Evolutionary conservation across 2,113 vertebrate genomes (phyloP).

Genomic region (Glareola pratincola): DNA sequence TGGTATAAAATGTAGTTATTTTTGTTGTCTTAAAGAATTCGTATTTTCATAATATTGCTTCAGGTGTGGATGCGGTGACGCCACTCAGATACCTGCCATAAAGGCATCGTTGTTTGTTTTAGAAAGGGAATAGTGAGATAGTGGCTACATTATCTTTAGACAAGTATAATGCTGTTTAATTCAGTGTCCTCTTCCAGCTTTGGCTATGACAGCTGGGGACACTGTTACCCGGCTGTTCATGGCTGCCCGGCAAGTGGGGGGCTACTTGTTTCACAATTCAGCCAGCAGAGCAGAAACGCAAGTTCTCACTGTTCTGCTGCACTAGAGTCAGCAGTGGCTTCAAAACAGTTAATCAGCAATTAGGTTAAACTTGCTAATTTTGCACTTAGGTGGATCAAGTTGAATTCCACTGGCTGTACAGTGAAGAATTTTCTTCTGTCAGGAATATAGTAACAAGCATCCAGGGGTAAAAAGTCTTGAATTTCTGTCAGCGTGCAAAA

Average conservation of each 20-base stretch:
- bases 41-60: background rate
- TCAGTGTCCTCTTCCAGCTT: background rate
- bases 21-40: background rate
- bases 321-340: background rate
- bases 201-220: fast-evolving
- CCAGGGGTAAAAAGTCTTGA: background rate
- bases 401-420: background rate
- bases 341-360: background rate
- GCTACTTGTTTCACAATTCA: background rate
- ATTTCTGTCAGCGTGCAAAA: background rate
- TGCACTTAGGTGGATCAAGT: background rate
- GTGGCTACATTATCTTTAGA: background rate
- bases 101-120: background rate
- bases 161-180: background rate
- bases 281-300: background rate
- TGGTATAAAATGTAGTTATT: background rate
- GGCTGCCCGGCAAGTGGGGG: background rate
- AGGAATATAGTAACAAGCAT: background rate
- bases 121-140: background rate
- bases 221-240: background rate
- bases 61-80: background rate
- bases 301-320: background rate
- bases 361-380: background rate
- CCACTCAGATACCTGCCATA: background rate
- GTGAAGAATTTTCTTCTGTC: background rate